Conservation (phyloP, 2,113 vertebrate genomes). For the Thomomys bottae region DNA sequence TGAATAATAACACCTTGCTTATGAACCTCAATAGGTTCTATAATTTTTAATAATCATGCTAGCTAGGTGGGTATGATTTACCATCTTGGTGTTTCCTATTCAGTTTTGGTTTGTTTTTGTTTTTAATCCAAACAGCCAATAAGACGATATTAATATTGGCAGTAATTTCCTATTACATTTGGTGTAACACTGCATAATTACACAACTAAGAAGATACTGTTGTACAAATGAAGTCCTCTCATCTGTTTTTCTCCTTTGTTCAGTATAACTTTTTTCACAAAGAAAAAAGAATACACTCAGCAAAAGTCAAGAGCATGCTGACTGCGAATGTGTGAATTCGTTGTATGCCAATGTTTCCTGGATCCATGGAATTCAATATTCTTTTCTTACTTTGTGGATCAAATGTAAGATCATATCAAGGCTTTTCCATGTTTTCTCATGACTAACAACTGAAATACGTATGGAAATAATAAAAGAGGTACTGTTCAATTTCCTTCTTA, state of each 20-base stretch:
- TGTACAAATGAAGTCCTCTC: neutral
- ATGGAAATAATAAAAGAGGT: conserved; percentile 76
- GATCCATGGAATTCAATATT: conserved; percentile 44
- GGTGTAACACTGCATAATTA: conserved; percentile 20
- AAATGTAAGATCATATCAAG: conserved; percentile 68
- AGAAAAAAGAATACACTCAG: neutral
- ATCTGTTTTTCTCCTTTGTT: neutral
- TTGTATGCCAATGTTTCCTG: conserved; percentile 12
- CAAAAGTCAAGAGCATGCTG: neutral
- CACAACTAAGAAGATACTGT: conserved; percentile 16
- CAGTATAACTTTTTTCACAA: conserved; percentile 58
- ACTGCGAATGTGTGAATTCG: neutral
- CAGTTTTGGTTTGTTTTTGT: conserved; percentile 38
- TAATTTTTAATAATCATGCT: conserved; percentile 67
- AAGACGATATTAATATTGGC: conserved; percentile 1
- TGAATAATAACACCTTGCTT: conserved; percentile 77
- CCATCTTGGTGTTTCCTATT: neutral
- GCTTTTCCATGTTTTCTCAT: conserved; percentile 72
- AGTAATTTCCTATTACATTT: neutral
- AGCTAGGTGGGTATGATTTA: conserved; percentile 23
- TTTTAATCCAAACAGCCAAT: conserved; percentile 1
- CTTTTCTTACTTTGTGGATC: conserved; percentile 68
- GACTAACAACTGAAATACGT: conserved; percentile 51
- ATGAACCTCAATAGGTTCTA: conserved; percentile 71
- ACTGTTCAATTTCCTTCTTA: conserved; percentile 68